A percentile compares a stretch with the other conserved stretches of the same genome.
Evolutionary conservation across 2,113 vertebrate genomes (phyloP).

Genomic region (Cheirogaleus medius): DNA sequence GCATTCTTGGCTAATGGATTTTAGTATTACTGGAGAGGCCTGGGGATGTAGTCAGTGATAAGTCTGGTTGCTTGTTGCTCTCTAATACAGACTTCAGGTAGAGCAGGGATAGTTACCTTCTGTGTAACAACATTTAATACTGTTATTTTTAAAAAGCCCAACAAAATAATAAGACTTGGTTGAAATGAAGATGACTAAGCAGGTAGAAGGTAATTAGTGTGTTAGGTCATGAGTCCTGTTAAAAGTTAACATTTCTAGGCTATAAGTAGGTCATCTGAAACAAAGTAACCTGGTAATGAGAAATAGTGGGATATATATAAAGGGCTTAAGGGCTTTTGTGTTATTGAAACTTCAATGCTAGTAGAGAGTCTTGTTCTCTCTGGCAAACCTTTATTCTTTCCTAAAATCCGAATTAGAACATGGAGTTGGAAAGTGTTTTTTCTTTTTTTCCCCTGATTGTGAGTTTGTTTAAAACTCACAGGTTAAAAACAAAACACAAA

Average conservation of each 20-base stretch:
- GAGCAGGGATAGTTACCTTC: neutral
- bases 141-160: neutral
- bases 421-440: neutral
- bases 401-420: neutral
- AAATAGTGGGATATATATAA: neutral
- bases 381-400: neutral
- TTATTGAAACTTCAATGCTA: neutral
- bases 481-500: neutral
- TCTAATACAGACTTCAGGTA: constrained; percentile 11
- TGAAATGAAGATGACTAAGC: neutral
- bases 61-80: neutral
- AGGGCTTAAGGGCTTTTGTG: neutral
- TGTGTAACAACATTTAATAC: neutral
- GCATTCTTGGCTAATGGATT: neutral
- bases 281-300: neutral
- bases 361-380: neutral
- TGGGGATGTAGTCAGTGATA: neutral
- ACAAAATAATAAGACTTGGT: neutral
- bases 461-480: neutral
- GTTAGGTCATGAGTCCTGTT: constrained; percentile 1
- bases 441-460: neutral
- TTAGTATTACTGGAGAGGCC: neutral
- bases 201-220: neutral
- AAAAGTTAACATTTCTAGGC: constrained; percentile 35
- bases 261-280: constrained; percentile 3